Evolutionary conservation across 2,797 vertebrate species (phyloP).

Genomic region (Takifugu rubripes): DNA sequence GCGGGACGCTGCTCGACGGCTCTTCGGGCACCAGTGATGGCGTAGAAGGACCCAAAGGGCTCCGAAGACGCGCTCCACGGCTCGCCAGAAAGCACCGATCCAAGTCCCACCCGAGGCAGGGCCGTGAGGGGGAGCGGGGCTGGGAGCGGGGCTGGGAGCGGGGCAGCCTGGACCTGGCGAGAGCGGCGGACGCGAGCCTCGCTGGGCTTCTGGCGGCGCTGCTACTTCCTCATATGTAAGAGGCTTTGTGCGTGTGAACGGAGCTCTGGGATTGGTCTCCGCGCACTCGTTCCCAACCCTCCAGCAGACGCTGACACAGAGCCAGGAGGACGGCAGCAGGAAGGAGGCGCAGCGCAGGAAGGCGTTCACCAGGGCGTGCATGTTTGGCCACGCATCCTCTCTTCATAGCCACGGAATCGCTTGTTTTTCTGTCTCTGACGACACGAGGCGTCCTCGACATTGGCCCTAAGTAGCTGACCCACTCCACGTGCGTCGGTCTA

Average conservation of each 20-base stretch:
- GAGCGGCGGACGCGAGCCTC: conserved; percentile 59
- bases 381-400: conserved; percentile 22
- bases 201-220: conserved; percentile 43
- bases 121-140: conserved; percentile 64
- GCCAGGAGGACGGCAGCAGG: conserved; percentile 79
- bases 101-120: conserved; percentile 62
- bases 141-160: conserved; percentile 65
- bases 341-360: conserved; percentile 76
- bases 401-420: no score
- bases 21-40: conserved; percentile 59
- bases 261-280: conserved; percentile 77
- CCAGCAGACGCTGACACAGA: conserved; percentile 72
- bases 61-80: conserved; percentile 76
- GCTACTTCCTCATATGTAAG: conserved; percentile 81
- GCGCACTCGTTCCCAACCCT: conserved; percentile 74
- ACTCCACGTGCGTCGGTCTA: no score
- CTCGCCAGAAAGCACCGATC: conserved; percentile 75
- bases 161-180: conserved; percentile 65
- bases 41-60: conserved; percentile 66
- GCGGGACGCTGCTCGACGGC: conserved; percentile 55
- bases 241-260: conserved; percentile 76
- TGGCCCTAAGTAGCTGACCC: no score
- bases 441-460: no score
- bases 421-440: no score
- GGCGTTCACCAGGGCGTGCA: conserved; percentile 75